These are phyloP conservation scores for Deilephila porcellus DNA, from an alignment of 2,888 invertebrate species.

Conservation along the genomic window DNA sequence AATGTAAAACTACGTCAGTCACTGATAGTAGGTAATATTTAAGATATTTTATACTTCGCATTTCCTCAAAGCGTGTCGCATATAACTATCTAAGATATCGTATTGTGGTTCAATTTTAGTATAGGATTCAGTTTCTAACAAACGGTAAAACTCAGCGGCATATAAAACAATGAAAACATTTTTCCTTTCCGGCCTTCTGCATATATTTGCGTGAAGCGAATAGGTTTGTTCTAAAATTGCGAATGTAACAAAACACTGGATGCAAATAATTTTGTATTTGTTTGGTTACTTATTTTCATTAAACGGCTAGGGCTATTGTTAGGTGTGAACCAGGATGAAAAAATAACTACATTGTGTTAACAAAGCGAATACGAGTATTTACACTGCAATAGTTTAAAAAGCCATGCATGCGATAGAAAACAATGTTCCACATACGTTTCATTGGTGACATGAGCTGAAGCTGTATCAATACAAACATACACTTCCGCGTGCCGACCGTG, in stretches of 20 bases:
- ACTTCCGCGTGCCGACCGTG: neutral
- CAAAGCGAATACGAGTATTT: neutral
- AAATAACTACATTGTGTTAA: slow-evolving; percentile 10
- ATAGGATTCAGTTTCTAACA: neutral
- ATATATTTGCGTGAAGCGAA: neutral
- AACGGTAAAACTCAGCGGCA: neutral
- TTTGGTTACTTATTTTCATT: slow-evolving; percentile 7
- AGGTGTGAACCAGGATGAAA: neutral
- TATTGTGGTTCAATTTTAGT: neutral
- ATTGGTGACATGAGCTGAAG: slow-evolving; percentile 5
- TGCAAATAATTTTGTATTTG: slow-evolving; percentile 9
- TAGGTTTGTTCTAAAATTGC: slow-evolving; percentile 2
- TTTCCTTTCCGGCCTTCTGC: slow-evolving; percentile 3
- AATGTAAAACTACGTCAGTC: too few relatives aligned
- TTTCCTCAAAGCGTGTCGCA: too few relatives aligned
- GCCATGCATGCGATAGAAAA: neutral
- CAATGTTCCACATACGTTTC: neutral
- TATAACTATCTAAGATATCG: neutral
- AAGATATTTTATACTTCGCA: too few relatives aligned
- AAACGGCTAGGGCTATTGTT: neutral
- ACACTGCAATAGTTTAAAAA: neutral
- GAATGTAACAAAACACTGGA: neutral
- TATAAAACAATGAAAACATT: neutral
- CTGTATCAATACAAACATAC: neutral
- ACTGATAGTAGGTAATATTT: too few relatives aligned